phyloP scores from a whole-genome alignment of 2,113 vertebrate species.

The Microcebus jonahi region DNA sequence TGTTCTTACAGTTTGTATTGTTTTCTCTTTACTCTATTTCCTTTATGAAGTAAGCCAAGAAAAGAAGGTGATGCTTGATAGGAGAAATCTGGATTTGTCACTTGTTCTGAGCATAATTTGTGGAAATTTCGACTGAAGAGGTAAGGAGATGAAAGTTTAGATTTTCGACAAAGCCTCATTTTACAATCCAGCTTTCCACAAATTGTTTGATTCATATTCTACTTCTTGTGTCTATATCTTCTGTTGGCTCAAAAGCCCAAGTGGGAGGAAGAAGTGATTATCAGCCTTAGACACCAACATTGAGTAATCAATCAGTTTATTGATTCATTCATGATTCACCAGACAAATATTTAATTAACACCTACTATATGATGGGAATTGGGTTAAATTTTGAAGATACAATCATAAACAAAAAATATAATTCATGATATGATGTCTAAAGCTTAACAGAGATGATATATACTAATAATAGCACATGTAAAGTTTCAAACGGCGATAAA shows the following conservation, averaged over 20 bases:
- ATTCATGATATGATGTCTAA: background rate
- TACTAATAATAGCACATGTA: background rate
- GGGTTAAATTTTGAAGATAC: background rate
- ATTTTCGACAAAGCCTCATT: background rate
- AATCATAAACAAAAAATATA: background rate
- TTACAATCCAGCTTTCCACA: background rate
- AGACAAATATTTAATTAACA: background rate
- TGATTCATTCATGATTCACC: background rate
- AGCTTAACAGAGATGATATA: background rate
- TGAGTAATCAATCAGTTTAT: background rate
- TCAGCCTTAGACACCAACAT: background rate
- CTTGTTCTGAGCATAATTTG: background rate
- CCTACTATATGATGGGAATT: background rate
- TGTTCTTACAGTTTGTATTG: background rate
- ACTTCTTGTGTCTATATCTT: background rate
- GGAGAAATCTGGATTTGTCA: background rate
- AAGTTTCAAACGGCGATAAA: background rate
- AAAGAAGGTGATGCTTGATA: background rate
- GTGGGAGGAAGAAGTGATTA: background rate
- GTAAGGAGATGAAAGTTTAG: background rate
- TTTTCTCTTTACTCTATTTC: background rate
- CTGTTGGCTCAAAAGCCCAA: background rate
- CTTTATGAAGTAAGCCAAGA: background rate
- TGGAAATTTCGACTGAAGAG: background rate
- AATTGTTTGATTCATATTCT: background rate